These are phyloP conservation scores for Malachius bipustulatus DNA, from an alignment of 2,888 invertebrate species.

Conservation along the genomic window DNA sequence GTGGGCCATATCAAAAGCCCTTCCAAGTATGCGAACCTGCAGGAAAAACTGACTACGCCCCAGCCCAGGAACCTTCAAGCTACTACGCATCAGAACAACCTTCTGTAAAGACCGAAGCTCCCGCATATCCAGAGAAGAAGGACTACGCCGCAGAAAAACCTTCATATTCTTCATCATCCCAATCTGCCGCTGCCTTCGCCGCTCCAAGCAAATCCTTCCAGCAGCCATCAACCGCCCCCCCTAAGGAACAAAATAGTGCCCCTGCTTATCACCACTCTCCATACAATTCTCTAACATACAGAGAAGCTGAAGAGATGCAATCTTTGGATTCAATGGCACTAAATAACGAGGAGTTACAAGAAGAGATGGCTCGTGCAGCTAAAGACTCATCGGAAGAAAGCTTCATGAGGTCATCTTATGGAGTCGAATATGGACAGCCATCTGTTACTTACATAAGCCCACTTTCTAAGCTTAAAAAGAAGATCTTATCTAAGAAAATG, in stretches of 20 bases:
- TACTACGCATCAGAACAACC: conserved; percentile 17
- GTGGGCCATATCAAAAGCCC: conserved; percentile 31
- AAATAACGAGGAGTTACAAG: conserved; percentile 10
- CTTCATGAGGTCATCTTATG: neutral
- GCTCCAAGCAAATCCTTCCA: conserved; percentile 14
- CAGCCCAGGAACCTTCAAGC: conserved; percentile 12
- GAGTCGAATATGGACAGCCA: conserved; percentile 10
- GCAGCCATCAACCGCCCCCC: conserved; percentile 12
- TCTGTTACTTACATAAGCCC: conserved; percentile 9
- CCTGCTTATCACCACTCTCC: conserved; percentile 13
- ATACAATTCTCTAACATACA: conserved; percentile 16
- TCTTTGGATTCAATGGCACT: conserved; percentile 11
- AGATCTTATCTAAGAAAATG: conserved; percentile 13
- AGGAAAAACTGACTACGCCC: conserved; percentile 14
- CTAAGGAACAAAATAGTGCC: conserved; percentile 10
- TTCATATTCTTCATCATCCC: no score
- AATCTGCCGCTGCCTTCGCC: conserved; percentile 13
- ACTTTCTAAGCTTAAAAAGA: conserved; percentile 11
- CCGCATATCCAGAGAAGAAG: no score
- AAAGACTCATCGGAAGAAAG: neutral
- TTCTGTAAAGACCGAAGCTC: conserved; percentile 14
- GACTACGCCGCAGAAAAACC: neutral
- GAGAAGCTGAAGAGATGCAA: conserved; percentile 15
- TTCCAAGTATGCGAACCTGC: conserved; percentile 34
- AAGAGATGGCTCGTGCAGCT: conserved; percentile 12